phyloP scores from a whole-genome alignment of 2,113 vertebrate species.

The Ceyx margarethae region DNA sequence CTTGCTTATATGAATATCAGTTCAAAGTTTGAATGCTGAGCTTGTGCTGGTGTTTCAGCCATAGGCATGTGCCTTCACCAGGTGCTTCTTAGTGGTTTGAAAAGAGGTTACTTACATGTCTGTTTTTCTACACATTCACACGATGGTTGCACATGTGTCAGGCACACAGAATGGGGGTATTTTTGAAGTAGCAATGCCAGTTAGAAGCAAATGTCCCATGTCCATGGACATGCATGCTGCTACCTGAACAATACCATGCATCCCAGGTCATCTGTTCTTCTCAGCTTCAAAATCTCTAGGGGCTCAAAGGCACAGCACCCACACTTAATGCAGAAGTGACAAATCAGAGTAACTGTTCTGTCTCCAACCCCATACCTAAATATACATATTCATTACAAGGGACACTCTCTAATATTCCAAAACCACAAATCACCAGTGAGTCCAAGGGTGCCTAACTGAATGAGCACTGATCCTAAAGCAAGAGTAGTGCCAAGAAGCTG shows the following conservation, averaged over 20 bases:
- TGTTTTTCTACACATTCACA: not conserved
- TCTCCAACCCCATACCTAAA: not conserved
- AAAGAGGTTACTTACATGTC: not conserved
- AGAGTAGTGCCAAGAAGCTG: not conserved
- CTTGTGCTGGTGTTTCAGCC: not conserved
- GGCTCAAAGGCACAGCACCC: not conserved
- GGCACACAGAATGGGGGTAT: not conserved
- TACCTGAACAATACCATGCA: not conserved
- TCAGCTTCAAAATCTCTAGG: not conserved
- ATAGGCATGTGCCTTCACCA: not conserved
- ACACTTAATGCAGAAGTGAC: not conserved
- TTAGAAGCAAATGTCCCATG: not conserved
- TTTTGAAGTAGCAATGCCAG: not conserved
- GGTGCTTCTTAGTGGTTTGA: not conserved
- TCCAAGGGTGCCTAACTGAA: not conserved
- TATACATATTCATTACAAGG: not conserved
- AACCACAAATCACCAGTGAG: not conserved
- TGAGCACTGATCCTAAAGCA: not conserved
- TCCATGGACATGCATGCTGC: fast-evolving
- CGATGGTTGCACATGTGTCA: not conserved
- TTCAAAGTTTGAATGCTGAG: not conserved
- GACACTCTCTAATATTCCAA: not conserved
- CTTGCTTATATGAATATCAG: not conserved
- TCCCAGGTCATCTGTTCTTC: not conserved
- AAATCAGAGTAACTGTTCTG: not conserved